Evolutionary conservation across 1,140 invertebrate genomes (phyloP).

Genomic region (Heliothis virescens): DNA sequence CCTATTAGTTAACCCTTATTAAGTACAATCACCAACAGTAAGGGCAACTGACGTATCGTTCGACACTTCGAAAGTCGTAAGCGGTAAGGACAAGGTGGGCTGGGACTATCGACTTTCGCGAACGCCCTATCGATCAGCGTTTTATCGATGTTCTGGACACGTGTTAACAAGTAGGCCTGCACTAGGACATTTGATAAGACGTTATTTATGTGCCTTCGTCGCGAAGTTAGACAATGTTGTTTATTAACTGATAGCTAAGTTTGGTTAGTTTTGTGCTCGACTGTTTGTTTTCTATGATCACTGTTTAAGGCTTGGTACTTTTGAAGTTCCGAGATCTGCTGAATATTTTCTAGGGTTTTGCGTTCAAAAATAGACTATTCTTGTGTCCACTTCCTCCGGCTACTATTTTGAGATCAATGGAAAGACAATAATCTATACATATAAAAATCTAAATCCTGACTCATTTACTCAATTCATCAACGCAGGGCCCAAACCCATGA

Average conservation of each 20-base stretch:
- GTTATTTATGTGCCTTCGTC: constrained; percentile 57
- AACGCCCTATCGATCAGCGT: constrained; percentile 50
- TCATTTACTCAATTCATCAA: too few relatives aligned
- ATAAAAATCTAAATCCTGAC: too few relatives aligned
- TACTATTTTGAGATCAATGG: too few relatives aligned
- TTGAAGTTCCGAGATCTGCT: too few relatives aligned
- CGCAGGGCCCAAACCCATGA: too few relatives aligned
- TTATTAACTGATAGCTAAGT: constrained; percentile 47
- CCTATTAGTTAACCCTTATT: constrained; percentile 57
- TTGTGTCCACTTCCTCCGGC: too few relatives aligned
- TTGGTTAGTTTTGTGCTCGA: constrained; percentile 1
- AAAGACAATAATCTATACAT: too few relatives aligned
- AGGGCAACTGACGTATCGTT: constrained; percentile 35
- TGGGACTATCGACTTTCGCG: constrained; percentile 44
- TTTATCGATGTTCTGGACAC: constrained; percentile 54
- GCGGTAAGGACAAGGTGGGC: background rate
- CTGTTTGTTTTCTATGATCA: constrained; percentile 11
- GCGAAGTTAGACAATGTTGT: constrained; percentile 49
- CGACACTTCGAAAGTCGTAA: constrained; percentile 32
- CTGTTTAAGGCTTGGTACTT: background rate
- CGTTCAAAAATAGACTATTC: too few relatives aligned
- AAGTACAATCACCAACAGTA: constrained; percentile 43
- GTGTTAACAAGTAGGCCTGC: constrained; percentile 62
- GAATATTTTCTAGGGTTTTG: too few relatives aligned
- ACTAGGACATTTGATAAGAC: constrained; percentile 54